Conservation (phyloP, 2,888 invertebrate genomes). For the Drosophila antonietae region DNA sequence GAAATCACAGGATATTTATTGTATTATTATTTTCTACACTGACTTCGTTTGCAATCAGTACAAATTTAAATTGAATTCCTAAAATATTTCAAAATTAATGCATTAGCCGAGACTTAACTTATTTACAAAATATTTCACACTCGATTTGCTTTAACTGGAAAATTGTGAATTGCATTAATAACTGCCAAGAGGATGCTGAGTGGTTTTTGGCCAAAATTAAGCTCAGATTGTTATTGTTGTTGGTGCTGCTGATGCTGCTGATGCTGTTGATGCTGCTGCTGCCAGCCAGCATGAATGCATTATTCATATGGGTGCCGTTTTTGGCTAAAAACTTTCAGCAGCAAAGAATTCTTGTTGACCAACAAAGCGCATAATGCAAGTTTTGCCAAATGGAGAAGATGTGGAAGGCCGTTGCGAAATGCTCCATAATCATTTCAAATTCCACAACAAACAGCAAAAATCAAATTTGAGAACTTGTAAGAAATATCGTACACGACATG, state of each 20-base stretch:
- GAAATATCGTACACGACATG: slow-evolving; percentile 61
- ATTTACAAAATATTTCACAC: slow-evolving; percentile 36
- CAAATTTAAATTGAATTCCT: neutral
- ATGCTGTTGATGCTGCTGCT: slow-evolving; percentile 5
- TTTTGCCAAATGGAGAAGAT: slow-evolving; percentile 26
- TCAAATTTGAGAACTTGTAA: slow-evolving; percentile 74
- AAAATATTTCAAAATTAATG: neutral
- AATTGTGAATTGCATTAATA: slow-evolving; percentile 38
- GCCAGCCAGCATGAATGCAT: slow-evolving; percentile 41
- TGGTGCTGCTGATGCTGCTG: neutral
- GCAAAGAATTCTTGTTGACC: slow-evolving; percentile 64
- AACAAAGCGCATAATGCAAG: slow-evolving; percentile 71
- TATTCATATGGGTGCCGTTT: slow-evolving; percentile 44
- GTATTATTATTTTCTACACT: too few species aligned
- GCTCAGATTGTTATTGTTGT: slow-evolving; percentile 12
- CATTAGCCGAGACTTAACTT: neutral
- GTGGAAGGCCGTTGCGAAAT: slow-evolving; percentile 9
- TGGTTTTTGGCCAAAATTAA: slow-evolving; percentile 27
- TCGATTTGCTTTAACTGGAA: slow-evolving; percentile 43
- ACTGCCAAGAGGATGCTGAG: slow-evolving; percentile 33
- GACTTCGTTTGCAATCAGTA: too few species aligned
- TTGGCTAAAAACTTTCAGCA: slow-evolving; percentile 47
- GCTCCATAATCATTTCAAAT: slow-evolving; percentile 72
- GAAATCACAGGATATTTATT: too few species aligned
- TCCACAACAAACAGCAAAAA: slow-evolving; percentile 75